Evolutionary conservation across 2,888 invertebrate genomes (phyloP).

Genomic region (Parnassius glacialis): DNA sequence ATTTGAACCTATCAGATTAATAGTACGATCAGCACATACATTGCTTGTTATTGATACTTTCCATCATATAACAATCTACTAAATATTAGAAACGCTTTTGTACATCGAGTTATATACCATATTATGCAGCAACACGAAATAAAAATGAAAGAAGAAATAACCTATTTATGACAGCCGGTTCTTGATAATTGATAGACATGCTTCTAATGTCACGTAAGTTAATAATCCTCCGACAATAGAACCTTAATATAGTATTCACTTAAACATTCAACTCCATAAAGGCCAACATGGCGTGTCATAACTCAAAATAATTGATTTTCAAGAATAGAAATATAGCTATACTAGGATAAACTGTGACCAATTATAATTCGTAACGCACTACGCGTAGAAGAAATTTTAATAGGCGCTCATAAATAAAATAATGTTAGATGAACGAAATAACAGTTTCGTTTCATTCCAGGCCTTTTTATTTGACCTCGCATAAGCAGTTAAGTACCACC

Average conservation of each 20-base stretch:
- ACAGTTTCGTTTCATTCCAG: conserved; percentile 50
- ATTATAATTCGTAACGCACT: conserved; percentile 45
- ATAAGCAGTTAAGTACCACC: conserved; percentile 53
- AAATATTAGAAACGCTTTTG: no score
- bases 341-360: conserved; percentile 30
- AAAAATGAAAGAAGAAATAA: not conserved
- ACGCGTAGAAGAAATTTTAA: conserved; percentile 41
- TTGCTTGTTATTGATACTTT: no score
- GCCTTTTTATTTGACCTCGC: conserved; percentile 49
- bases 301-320: conserved; percentile 43
- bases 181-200: conserved; percentile 19
- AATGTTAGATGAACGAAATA: conserved; percentile 42
- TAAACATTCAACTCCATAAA: conserved; percentile 29
- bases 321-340: conserved; percentile 32
- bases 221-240: conserved; percentile 21
- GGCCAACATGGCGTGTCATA: conserved; percentile 39
- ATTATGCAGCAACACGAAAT: not conserved
- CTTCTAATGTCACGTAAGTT: conserved; percentile 22
- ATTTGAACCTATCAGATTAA: no score
- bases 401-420: conserved; percentile 39
- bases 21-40: no score
- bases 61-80: no score
- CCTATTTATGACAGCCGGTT: conserved; percentile 24
- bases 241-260: conserved; percentile 11
- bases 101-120: not conserved